These are phyloP conservation scores for Neostethus bicornis DNA, from an alignment of 2,797 vertebrate genomes.

Conservation along the genomic window DNA sequence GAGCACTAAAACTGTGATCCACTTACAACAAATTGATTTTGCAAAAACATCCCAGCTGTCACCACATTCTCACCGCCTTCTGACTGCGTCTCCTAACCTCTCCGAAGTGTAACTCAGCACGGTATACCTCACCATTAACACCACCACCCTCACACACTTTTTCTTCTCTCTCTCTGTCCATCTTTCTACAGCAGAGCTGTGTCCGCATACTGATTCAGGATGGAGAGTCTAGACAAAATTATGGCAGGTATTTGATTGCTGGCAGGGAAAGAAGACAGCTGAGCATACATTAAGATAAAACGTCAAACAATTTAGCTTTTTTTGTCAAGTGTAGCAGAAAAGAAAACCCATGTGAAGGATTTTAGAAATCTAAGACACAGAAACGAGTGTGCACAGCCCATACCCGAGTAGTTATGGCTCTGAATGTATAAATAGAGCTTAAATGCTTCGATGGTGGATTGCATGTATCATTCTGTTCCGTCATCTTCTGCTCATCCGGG, in stretches of 20 bases:
- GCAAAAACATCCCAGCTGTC: constrained; percentile 34
- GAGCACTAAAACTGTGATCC: constrained; percentile 31
- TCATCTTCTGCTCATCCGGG: too few species aligned
- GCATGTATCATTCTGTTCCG: too few species aligned
- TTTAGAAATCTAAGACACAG: constrained; percentile 22
- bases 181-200: constrained; percentile 29
- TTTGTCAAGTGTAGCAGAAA: constrained; percentile 36
- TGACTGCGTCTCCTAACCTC: constrained; percentile 14
- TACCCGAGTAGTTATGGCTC: too few species aligned
- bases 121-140: constrained; percentile 40
- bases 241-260: constrained; percentile 46
- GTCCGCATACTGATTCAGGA: constrained; percentile 52
- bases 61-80: constrained; percentile 10
- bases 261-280: constrained; percentile 28
- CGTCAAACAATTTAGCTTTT: constrained; percentile 41
- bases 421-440: too few species aligned
- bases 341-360: constrained; percentile 4
- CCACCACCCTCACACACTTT: background rate
- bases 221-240: constrained; percentile 49
- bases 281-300: constrained; percentile 45
- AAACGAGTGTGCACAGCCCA: constrained; percentile 12
- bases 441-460: too few species aligned
- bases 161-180: background rate
- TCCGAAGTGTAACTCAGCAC: constrained; percentile 71
- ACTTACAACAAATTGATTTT: constrained; percentile 44